A percentile compares a stretch with the other conserved stretches of the same genome.
These are phyloP conservation scores for Apocrypta bakeri DNA, from an alignment of 1,140 invertebrate genomes.

Conservation along the genomic window DNA sequence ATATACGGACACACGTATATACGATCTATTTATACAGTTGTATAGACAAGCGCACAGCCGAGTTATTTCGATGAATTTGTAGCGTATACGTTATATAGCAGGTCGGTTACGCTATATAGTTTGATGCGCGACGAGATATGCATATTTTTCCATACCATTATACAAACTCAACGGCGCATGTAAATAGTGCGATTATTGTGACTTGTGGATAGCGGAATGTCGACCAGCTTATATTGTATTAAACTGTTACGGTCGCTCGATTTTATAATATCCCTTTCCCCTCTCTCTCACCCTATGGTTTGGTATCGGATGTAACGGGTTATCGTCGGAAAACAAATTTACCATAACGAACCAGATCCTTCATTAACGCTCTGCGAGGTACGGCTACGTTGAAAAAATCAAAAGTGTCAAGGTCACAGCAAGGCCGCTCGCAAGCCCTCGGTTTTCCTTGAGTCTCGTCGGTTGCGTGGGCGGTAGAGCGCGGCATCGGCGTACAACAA, in stretches of 20 bases:
- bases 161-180: background rate
- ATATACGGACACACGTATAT: background rate
- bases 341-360: too few relatives aligned
- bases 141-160: slow-evolving; percentile 18
- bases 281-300: background rate
- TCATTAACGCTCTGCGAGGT: background rate
- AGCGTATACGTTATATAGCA: background rate
- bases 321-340: background rate
- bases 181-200: slow-evolving; percentile 27
- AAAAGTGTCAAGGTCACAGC: background rate
- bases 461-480: slow-evolving; percentile 48
- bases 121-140: background rate
- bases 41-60: background rate
- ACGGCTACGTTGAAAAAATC: background rate
- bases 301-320: too few relatives aligned
- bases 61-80: slow-evolving; percentile 25
- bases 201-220: background rate
- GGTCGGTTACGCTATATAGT: slow-evolving; percentile 2
- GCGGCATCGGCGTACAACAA: slow-evolving; percentile 65
- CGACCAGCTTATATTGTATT: background rate
- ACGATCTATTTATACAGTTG: background rate
- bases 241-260: background rate
- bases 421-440: background rate
- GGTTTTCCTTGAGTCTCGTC: slow-evolving; percentile 59
- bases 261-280: background rate